Evolutionary conservation across 2,888 invertebrate species (phyloP), one percentile per base, ranked within the genome.

Genomic region (Idaea biselata): DNA sequence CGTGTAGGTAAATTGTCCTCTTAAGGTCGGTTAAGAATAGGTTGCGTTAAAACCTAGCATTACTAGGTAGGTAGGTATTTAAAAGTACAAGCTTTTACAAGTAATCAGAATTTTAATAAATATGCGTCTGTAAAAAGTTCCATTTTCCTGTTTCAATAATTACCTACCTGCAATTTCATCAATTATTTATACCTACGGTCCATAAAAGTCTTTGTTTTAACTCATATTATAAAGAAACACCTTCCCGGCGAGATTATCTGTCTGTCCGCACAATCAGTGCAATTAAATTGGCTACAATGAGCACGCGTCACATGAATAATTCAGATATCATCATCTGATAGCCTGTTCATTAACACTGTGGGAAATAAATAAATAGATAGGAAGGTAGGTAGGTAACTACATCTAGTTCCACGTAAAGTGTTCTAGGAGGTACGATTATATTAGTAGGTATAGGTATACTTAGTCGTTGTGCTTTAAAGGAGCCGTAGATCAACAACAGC

Each of bases 261-360:
- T 62, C 61, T 60, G 58, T 68, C 61, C 62, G 66, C 65, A 67
- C 76, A 76, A 78, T 78, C 66, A 65, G 55, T 66, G 71, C 74
- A 78, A 82, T 82, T 81, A 80, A 80, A 75, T 69, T 69, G 68
- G 66, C 63, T 25, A 70, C 69, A 64, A 81, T 79, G 76, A 75
- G 76, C 78, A 69, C 77, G 60, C 63, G 58, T 59, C 61, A 31
- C 67, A 72, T 80, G 71, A 65, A 77, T 81, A 69, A 82, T 80
- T 74, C 73, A 78, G 33, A 55, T 59, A 65, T 65, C 78, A 73
- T 82, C 80, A 75, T 68, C 64, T 58, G 60, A 60, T 66, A 68
- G 63, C 67, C 64, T 66, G 64, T 64, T 68, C 69, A 73, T 73
- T 72, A 75, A 65, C 69, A 61, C 69, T 68, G 64, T 68, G 63